Evolutionary conservation across 2,888 invertebrate genomes (phyloP).

Genomic region (Tubulanus polymorphus): DNA sequence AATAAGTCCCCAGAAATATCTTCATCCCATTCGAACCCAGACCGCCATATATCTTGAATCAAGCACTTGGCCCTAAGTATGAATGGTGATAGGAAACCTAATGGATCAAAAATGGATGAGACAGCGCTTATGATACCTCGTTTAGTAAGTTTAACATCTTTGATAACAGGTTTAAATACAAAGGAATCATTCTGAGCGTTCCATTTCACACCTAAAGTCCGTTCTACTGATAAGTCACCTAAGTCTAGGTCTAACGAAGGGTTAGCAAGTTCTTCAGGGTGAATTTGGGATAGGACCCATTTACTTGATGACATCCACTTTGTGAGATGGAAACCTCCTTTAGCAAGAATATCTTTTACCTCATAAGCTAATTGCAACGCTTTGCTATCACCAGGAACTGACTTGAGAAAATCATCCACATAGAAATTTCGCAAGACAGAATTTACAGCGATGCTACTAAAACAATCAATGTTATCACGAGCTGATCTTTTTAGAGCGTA

Average conservation of each 20-base stretch:
- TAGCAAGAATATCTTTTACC: background rate
- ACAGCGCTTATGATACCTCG: background rate
- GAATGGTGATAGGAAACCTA: background rate
- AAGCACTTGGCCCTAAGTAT: background rate
- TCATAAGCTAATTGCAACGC: background rate
- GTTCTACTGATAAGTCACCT: background rate
- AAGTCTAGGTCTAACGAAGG: background rate
- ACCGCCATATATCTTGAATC: background rate
- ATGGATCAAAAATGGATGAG: background rate
- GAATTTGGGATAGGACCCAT: background rate
- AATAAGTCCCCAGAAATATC: background rate
- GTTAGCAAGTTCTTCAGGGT: background rate
- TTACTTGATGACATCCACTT: background rate
- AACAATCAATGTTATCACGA: background rate
- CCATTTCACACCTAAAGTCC: background rate
- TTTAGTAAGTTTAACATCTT: background rate
- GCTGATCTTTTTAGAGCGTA: slow-evolving; percentile 1
- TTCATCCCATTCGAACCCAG: background rate
- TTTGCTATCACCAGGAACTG: background rate
- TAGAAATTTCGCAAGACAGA: background rate
- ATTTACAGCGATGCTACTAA: background rate
- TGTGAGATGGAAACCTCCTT: background rate
- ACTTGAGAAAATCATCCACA: background rate
- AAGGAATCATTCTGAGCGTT: background rate
- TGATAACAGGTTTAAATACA: background rate